These are phyloP conservation scores for Sorex araneus DNA, from an alignment of 2,113 vertebrate genomes.

Conservation along the genomic window DNA sequence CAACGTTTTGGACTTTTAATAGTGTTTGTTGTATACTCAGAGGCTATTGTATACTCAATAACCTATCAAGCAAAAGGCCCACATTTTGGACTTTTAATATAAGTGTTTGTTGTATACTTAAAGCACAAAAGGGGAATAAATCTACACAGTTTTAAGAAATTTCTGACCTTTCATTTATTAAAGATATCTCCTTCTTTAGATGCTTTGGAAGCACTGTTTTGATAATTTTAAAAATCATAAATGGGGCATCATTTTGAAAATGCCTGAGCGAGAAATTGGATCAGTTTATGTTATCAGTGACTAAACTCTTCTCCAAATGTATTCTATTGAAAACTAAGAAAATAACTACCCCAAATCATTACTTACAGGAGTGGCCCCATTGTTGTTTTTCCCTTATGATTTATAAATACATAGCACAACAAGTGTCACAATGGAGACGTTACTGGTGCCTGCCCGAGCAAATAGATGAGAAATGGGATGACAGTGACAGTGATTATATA, in stretches of 20 bases:
- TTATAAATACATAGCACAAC: no score
- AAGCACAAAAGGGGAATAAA: background rate
- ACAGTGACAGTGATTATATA: no score
- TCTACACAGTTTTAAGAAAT: background rate
- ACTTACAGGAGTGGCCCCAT: background rate
- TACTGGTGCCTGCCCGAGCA: no score
- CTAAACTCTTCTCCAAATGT: slow-evolving; percentile 12
- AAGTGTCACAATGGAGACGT: no score
- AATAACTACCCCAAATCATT: background rate
- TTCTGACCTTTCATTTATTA: background rate
- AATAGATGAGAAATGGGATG: no score
- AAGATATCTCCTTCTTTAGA: background rate
- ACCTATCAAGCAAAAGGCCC: no score
- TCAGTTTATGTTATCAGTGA: slow-evolving; percentile 23
- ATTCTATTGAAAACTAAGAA: background rate
- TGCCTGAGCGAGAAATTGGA: background rate
- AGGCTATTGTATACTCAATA: no score
- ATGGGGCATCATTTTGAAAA: slow-evolving; percentile 22
- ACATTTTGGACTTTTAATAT: no score
- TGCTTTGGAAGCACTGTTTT: background rate
- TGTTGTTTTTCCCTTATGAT: background rate
- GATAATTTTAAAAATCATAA: background rate
- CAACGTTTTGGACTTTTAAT: no score
- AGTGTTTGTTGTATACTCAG: background rate
- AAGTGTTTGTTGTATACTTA: no score